These are phyloP conservation scores for Crenuchus spilurus DNA, from an alignment of 2,797 vertebrate species.

Conservation along the genomic window DNA sequence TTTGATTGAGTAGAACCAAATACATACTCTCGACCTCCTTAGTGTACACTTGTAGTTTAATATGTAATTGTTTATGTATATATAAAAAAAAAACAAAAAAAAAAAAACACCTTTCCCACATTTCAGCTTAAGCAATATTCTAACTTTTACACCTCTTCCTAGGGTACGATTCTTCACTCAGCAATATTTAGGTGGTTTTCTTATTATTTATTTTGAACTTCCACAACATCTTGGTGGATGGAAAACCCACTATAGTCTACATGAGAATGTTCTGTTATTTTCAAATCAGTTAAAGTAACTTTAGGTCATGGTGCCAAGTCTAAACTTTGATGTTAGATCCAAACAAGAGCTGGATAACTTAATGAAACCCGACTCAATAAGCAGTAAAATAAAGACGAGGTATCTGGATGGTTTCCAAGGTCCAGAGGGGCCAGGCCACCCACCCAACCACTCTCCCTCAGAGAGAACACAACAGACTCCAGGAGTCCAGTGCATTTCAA, in stretches of 20 bases:
- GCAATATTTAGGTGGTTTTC: too few species aligned
- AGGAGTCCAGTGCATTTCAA: constrained; percentile 19
- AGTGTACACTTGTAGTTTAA: too few species aligned
- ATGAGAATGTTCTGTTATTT: neutral
- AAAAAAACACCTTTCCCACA: too few species aligned
- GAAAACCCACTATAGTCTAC: neutral
- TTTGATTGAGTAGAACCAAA: too few species aligned
- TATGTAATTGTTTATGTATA: too few species aligned
- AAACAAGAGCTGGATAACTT: constrained; percentile 6
- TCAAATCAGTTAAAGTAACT: constrained; percentile 3
- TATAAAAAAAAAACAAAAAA: too few species aligned
- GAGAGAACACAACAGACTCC: neutral
- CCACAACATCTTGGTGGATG: too few species aligned
- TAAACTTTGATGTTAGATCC: neutral
- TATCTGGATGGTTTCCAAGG: constrained; percentile 40
- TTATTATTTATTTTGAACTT: too few species aligned
- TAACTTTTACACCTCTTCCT: too few species aligned
- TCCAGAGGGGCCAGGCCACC: neutral
- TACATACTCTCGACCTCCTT: too few species aligned
- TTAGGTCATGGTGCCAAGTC: neutral
- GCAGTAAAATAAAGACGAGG: constrained; percentile 37
- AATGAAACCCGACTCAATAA: constrained; percentile 31
- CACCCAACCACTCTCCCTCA: neutral
- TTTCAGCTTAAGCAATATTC: too few species aligned
- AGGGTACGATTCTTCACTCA: too few species aligned